These are phyloP conservation scores for Euborellia annulipes DNA, from an alignment of 1,140 invertebrate species.

Conservation along the genomic window DNA sequence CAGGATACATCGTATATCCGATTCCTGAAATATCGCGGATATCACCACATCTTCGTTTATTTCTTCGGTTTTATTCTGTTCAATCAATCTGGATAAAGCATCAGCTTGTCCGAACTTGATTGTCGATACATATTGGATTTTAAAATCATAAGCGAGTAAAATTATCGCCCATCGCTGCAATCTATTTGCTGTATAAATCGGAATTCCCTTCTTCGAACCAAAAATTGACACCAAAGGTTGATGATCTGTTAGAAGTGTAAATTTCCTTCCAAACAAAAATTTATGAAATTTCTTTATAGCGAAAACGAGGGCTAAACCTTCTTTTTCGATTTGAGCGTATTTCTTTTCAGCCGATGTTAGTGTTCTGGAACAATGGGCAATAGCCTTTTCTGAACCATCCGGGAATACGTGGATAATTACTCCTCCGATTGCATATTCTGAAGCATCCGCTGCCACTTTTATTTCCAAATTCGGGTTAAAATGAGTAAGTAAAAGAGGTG, in stretches of 20 bases:
- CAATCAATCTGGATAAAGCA: not conserved
- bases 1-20: no score
- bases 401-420: conserved; percentile 26
- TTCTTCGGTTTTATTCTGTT: not conserved
- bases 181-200: conserved; percentile 17
- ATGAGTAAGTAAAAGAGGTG: conserved; percentile 19
- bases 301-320: conserved; percentile 32
- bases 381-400: conserved; percentile 26
- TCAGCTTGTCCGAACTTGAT: not conserved
- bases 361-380: conserved; percentile 30
- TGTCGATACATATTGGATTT: conserved; percentile 18
- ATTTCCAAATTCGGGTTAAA: conserved; percentile 30
- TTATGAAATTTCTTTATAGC: conserved; percentile 32
- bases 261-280: conserved; percentile 25
- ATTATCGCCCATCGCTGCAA: conserved; percentile 24
- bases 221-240: conserved; percentile 22
- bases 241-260: conserved; percentile 27
- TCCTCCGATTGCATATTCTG: conserved; percentile 26
- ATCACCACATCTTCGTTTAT: not conserved
- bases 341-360: conserved; percentile 29
- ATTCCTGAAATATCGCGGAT: not conserved
- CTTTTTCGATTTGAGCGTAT: conserved; percentile 35
- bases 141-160: conserved; percentile 21
- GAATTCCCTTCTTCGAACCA: conserved; percentile 14
- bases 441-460: conserved; percentile 29